These are phyloP conservation scores for Aurelia aurita complex sp. Pacific DNA, from an alignment of 30 jellyfish, hydroid and myxozoan genomes.

Conservation along the genomic window DNA sequence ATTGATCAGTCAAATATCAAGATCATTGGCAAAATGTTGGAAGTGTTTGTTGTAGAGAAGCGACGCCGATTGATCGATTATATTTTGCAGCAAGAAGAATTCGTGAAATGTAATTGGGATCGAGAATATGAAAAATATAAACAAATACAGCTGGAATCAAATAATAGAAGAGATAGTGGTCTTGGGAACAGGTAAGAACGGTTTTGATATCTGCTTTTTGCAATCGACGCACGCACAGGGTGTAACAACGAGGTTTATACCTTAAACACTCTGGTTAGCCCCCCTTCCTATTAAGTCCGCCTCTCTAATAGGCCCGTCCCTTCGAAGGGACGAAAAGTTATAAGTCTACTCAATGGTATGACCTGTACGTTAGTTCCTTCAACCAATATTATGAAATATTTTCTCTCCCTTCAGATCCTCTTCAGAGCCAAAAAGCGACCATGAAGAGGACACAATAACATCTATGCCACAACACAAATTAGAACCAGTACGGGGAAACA, in stretches of 20 bases:
- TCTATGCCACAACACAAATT: constrained; percentile 1
- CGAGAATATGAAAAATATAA: constrained; percentile 43
- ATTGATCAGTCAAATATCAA: constrained; percentile 78
- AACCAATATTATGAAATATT: too few relatives aligned
- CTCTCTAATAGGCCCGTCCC: too few relatives aligned
- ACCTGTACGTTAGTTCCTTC: too few relatives aligned
- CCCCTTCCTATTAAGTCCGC: too few relatives aligned
- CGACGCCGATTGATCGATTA: constrained; percentile 77
- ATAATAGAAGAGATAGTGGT: constrained; percentile 91
- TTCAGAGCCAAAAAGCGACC: constrained; percentile 92
- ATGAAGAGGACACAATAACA: constrained; percentile 79
- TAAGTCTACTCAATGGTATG: too few relatives aligned
- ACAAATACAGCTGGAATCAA: constrained; percentile 22
- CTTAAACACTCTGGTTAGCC: too few relatives aligned
- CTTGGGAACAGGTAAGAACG: constrained; percentile 45
- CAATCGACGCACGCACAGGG: too few relatives aligned
- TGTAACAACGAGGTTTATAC: too few relatives aligned
- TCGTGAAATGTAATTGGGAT: constrained; percentile 89
- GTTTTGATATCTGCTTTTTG: too few relatives aligned
- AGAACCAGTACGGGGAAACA: constrained; percentile 31
- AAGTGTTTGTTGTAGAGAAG: constrained; percentile 76
- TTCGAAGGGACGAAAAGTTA: too few relatives aligned
- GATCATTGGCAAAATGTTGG: constrained; percentile 51
- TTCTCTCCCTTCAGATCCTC: constrained; percentile 33
- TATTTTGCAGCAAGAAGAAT: constrained; percentile 80